Percentiles rank a stretch among this genome's conserved stretches.
phyloP scores from a whole-genome alignment of 2,797 vertebrate genomes.

The Megaceryle alcyon region DNA sequence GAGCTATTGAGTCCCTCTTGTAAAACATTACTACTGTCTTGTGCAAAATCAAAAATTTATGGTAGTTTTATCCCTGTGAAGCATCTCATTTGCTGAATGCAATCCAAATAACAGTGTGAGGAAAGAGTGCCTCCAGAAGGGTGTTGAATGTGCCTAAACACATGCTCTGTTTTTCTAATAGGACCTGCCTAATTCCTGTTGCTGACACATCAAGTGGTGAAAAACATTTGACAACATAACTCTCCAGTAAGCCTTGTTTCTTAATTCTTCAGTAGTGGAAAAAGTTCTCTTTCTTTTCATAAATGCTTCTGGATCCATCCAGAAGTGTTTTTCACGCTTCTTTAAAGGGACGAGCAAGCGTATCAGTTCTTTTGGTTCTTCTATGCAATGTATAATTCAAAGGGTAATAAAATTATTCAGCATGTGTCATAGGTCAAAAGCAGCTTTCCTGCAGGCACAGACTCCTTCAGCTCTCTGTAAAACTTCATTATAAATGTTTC shows the following conservation, averaged over 20 bases:
- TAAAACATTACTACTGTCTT: neutral
- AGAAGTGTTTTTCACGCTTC: neutral
- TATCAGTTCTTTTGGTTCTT: neutral
- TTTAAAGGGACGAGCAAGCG: neutral
- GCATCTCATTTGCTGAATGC: neutral
- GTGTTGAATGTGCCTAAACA: neutral
- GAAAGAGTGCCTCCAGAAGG: neutral
- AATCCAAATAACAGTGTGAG: neutral
- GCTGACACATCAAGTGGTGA: neutral
- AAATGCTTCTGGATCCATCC: neutral
- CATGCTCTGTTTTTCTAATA: neutral
- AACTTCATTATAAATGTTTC: neutral
- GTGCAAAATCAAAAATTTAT: neutral
- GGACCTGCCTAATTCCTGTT: neutral
- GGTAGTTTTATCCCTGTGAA: neutral
- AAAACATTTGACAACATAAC: neutral
- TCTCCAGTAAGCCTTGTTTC: neutral
- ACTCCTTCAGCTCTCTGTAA: neutral
- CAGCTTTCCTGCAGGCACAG: neutral
- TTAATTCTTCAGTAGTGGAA: neutral
- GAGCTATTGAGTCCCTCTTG: neutral
- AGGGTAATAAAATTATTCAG: neutral
- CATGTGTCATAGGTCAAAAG: neutral
- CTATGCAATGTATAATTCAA: neutral
- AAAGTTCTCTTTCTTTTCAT: neutral